Conservation (phyloP, 1,140 invertebrate genomes). For the Reticulitermes speratus region DNA sequence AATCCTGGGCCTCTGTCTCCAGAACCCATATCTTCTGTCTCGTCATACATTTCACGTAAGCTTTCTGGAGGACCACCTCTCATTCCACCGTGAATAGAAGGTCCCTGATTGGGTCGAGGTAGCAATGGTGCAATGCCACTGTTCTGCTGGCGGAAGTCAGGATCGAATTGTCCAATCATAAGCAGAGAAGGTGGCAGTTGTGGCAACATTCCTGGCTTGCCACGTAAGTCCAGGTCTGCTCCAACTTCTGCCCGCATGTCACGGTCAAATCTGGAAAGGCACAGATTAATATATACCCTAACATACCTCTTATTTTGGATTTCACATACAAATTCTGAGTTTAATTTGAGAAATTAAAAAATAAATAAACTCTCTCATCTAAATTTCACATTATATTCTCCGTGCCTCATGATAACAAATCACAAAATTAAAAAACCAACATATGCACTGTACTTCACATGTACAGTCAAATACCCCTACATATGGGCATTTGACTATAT, state of each 20-base stretch:
- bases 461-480: too few species aligned
- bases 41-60: background rate
- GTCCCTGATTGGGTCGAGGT: conserved; percentile 21
- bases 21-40: background rate
- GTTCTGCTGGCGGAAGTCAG: background rate
- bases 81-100: background rate
- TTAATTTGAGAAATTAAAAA: too few species aligned
- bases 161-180: background rate
- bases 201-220: background rate
- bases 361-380: too few species aligned
- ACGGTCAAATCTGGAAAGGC: background rate
- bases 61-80: background rate
- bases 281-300: too few species aligned
- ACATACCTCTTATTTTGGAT: too few species aligned
- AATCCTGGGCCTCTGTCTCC: background rate
- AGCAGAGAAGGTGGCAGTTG: background rate
- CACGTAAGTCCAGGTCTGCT: background rate
- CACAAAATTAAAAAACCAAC: too few species aligned
- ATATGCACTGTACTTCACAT: too few species aligned
- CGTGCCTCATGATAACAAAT: too few species aligned
- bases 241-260: background rate
- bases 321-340: too few species aligned
- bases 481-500: too few species aligned
- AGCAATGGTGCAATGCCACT: background rate
- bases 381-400: too few species aligned